Conservation (phyloP, 2,797 vertebrate genomes). For the Chelmon rostratus region DNA sequence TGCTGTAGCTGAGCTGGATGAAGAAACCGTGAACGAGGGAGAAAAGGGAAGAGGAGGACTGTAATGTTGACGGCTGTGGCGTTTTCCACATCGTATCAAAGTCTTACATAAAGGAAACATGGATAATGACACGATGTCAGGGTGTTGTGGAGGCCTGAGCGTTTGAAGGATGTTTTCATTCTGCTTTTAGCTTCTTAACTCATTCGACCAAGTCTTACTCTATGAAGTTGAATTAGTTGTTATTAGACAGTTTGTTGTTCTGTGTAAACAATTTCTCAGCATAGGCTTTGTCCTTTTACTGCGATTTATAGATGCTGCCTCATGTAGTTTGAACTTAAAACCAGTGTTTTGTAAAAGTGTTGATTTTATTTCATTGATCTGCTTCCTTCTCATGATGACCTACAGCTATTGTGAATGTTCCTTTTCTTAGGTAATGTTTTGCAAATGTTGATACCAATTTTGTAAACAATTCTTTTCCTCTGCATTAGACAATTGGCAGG, state of each 20-base stretch:
- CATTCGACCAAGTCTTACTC: slow-evolving; percentile 66
- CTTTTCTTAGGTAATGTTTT: slow-evolving; percentile 1
- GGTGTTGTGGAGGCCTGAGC: slow-evolving; percentile 19
- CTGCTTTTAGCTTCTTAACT: slow-evolving; percentile 50
- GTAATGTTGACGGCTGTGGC: slow-evolving; percentile 7
- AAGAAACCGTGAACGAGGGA: slow-evolving; percentile 5
- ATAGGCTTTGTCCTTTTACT: not conserved
- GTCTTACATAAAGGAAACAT: slow-evolving; percentile 61
- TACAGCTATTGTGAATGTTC: slow-evolving; percentile 32
- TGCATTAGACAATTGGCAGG: slow-evolving; percentile 3
- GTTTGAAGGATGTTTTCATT: slow-evolving; percentile 29
- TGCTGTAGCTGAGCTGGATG: slow-evolving; percentile 7
- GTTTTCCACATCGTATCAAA: slow-evolving; percentile 33
- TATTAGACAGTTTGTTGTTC: slow-evolving; percentile 31
- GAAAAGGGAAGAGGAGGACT: slow-evolving; percentile 34
- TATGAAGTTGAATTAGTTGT: slow-evolving; percentile 15
- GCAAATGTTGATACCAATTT: not conserved
- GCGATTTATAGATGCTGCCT: slow-evolving; percentile 19
- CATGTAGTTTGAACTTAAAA: slow-evolving; percentile 18
- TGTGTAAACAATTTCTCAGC: slow-evolving; percentile 9
- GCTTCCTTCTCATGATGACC: slow-evolving; percentile 10
- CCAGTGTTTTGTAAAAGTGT: slow-evolving; percentile 32
- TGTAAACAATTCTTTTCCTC: slow-evolving; percentile 14
- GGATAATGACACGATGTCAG: slow-evolving; percentile 3
- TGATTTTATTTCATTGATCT: slow-evolving; percentile 9